phyloP scores from a whole-genome alignment of 1,140 invertebrate genomes.

The Probaryconus sp. region DNA sequence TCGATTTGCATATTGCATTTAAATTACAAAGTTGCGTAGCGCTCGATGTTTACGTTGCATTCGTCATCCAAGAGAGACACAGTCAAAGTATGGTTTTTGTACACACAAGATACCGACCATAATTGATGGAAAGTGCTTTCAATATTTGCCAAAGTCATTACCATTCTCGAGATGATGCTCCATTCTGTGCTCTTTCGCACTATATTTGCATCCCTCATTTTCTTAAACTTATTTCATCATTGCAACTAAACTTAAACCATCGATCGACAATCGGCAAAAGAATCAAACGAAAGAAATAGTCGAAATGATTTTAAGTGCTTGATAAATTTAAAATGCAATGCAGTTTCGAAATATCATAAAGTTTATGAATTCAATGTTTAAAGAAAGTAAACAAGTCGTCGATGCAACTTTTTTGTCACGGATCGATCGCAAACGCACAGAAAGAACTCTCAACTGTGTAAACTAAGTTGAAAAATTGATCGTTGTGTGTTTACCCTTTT shows the following conservation, averaged over 20 bases:
- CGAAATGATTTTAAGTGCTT: too few species aligned
- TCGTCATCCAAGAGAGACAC: constrained; percentile 47
- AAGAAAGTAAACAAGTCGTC: too few species aligned
- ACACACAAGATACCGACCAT: constrained; percentile 38
- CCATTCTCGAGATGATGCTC: constrained; percentile 26
- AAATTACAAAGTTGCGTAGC: constrained; percentile 61
- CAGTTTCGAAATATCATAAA: too few species aligned
- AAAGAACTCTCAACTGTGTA: constrained; percentile 14
- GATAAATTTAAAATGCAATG: too few species aligned
- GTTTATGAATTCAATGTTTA: too few species aligned
- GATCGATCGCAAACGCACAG: neutral
- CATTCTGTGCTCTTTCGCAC: neutral
- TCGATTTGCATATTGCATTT: constrained; percentile 64
- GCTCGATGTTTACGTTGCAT: constrained; percentile 60
- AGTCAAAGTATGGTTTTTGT: constrained; percentile 46
- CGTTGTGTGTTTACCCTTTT: neutral
- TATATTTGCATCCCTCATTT: neutral
- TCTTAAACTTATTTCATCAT: neutral
- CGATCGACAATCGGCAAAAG: too few species aligned
- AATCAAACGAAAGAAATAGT: too few species aligned
- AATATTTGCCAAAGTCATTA: constrained; percentile 51
- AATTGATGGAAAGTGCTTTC: constrained; percentile 56
- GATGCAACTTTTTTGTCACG: constrained; percentile 3
- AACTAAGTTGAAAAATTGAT: constrained; percentile 32
- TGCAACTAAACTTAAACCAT: too few species aligned